Conservation (phyloP, 2,888 invertebrate species). For the Leucania comma region DNA sequence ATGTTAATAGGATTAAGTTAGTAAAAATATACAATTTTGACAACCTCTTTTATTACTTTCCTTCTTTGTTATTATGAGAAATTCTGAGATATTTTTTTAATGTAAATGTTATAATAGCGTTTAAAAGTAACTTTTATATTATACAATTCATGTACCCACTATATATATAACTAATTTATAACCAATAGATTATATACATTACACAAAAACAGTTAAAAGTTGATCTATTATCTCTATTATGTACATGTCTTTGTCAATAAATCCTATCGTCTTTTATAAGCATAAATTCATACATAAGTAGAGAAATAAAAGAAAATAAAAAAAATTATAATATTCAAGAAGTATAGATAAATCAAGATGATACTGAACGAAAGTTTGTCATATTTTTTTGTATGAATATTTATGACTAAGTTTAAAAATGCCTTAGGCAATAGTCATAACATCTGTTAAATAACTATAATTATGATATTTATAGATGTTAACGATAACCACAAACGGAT, state of each 20-base stretch:
- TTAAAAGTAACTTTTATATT: too few species aligned
- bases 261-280: slow-evolving; percentile 6
- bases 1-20: slow-evolving; percentile 13
- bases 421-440: slow-evolving; percentile 23
- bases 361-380: slow-evolving; percentile 33
- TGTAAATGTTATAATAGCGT: too few species aligned
- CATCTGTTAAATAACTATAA: slow-evolving; percentile 31
- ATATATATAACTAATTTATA: too few species aligned
- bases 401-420: slow-evolving; percentile 8
- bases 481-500: slow-evolving; percentile 13
- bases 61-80: slow-evolving; percentile 1
- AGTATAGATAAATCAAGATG: slow-evolving; percentile 38
- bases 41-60: slow-evolving; percentile 26
- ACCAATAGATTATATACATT: too few species aligned
- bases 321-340: slow-evolving; percentile 20
- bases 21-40: neutral
- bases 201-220: too few species aligned
- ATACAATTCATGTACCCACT: too few species aligned
- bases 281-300: neutral
- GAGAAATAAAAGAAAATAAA: slow-evolving; percentile 27
- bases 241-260: slow-evolving; percentile 11
- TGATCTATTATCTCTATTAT: slow-evolving; percentile 11
- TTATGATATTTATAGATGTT: slow-evolving; percentile 22
- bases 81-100: slow-evolving; percentile 1
- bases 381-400: slow-evolving; percentile 16